Percentiles rank a stretch among this genome's conserved stretches.
phyloP scores from a whole-genome alignment of 2,113 vertebrate genomes.

The Isichthys henryi region DNA sequence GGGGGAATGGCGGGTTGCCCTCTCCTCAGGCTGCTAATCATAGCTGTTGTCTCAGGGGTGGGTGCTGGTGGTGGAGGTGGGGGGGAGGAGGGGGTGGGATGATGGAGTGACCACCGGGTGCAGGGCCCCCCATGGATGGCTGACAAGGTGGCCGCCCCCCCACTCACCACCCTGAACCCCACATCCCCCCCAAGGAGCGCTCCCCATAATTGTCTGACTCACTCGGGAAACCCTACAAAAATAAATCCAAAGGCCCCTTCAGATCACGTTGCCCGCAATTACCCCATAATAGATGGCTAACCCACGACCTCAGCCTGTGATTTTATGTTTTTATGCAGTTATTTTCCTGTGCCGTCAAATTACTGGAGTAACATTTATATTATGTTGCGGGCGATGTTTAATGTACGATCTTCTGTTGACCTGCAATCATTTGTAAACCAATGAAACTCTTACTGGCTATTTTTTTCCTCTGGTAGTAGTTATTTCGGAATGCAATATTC shows the following conservation, averaged over 20 bases:
- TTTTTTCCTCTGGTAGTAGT: slow-evolving; percentile 14
- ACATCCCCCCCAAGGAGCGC: slow-evolving; percentile 39
- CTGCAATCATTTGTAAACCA: slow-evolving; percentile 25
- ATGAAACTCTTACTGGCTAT: slow-evolving; percentile 29
- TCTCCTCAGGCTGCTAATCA: not conserved
- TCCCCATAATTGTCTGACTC: slow-evolving; percentile 50
- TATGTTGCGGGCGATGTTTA: slow-evolving; percentile 8
- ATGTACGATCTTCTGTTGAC: slow-evolving; percentile 21
- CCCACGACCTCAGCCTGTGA: slow-evolving; percentile 52
- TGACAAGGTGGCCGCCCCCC: not conserved
- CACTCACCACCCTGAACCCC: slow-evolving; percentile 2
- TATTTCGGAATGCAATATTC: slow-evolving; percentile 44
- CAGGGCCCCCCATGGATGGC: not conserved
- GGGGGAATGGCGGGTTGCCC: not conserved
- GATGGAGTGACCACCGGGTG: not conserved
- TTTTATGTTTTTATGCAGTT: slow-evolving; percentile 42
- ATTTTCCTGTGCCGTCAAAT: slow-evolving; percentile 25
- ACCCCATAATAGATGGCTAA: slow-evolving; percentile 59
- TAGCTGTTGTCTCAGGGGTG: not conserved
- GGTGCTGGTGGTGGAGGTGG: not conserved
- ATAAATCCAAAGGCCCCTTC: slow-evolving; percentile 52
- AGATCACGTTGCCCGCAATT: slow-evolving; percentile 51
- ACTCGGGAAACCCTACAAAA: slow-evolving; percentile 41
- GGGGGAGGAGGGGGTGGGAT: not conserved
- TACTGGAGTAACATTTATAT: slow-evolving; percentile 26